These are phyloP conservation scores for Notodonta dromedarius DNA, from an alignment of 2,888 invertebrate genomes.

Conservation along the genomic window DNA sequence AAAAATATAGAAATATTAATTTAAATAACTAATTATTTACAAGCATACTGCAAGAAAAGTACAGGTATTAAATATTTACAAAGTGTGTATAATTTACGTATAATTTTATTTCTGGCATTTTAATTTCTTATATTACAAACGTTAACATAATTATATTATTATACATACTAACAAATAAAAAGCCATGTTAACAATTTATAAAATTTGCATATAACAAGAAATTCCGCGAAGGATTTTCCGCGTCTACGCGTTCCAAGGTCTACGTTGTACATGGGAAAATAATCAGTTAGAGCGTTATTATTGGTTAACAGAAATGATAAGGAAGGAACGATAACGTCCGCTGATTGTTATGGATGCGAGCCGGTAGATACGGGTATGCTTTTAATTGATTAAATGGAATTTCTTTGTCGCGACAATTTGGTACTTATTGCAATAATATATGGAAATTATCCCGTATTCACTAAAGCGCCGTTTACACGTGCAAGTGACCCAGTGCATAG, in stretches of 20 bases:
- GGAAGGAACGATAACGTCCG: slow-evolving; percentile 43
- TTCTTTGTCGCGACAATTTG: slow-evolving; percentile 5
- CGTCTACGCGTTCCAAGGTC: slow-evolving; percentile 39
- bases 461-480: too few relatives aligned
- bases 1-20: too few relatives aligned
- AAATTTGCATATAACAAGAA: not conserved
- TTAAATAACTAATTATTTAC: too few relatives aligned
- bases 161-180: not conserved
- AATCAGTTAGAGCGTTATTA: slow-evolving; percentile 51
- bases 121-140: too few relatives aligned
- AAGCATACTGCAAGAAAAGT: too few relatives aligned
- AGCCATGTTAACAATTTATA: not conserved
- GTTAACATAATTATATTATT: too few relatives aligned
- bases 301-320: slow-evolving; percentile 59
- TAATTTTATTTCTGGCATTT: not conserved
- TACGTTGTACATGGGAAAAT: slow-evolving; percentile 43
- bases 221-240: slow-evolving; percentile 22
- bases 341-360: slow-evolving; percentile 40
- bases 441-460: not conserved
- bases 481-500: too few relatives aligned
- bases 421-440: slow-evolving; percentile 1
- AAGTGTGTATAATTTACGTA: too few relatives aligned
- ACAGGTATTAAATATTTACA: too few relatives aligned
- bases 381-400: slow-evolving; percentile 35
- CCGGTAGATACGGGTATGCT: slow-evolving; percentile 21